Conservation (phyloP, 2,113 vertebrate genomes). For the Thamnophis sirtalis region DNA sequence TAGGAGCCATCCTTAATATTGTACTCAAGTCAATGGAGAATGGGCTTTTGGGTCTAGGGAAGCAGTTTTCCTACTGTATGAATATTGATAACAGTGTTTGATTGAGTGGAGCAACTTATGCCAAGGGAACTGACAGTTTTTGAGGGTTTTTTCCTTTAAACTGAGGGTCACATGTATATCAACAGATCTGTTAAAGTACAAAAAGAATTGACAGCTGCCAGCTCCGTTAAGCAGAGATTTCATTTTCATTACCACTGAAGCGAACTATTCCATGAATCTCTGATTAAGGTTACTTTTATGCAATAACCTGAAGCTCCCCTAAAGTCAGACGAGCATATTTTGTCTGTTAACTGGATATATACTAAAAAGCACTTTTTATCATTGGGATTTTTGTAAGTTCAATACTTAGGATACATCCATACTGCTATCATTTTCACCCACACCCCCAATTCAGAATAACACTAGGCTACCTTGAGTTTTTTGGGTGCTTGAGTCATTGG, state of each 20-base stretch:
- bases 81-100: background rate
- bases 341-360: constrained; percentile 39
- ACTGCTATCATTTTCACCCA: background rate
- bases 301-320: constrained; percentile 44
- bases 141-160: background rate
- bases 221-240: constrained; percentile 52
- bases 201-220: constrained; percentile 51
- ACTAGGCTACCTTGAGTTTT: background rate
- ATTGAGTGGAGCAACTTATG: constrained; percentile 6
- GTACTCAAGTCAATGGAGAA: background rate
- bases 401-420: background rate
- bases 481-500: background rate
- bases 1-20: background rate
- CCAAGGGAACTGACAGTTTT: background rate
- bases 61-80: background rate
- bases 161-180: constrained; percentile 29
- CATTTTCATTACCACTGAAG: constrained; percentile 45
- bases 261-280: constrained; percentile 39
- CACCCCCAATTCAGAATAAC: background rate
- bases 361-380: background rate
- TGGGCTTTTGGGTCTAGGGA: background rate
- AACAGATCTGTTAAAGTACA: constrained; percentile 39
- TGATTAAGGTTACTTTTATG: constrained; percentile 54
- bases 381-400: no score
- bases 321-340: constrained; percentile 1